Conservation (phyloP, 2,888 invertebrate species). For the Nyleta sp. region DNA sequence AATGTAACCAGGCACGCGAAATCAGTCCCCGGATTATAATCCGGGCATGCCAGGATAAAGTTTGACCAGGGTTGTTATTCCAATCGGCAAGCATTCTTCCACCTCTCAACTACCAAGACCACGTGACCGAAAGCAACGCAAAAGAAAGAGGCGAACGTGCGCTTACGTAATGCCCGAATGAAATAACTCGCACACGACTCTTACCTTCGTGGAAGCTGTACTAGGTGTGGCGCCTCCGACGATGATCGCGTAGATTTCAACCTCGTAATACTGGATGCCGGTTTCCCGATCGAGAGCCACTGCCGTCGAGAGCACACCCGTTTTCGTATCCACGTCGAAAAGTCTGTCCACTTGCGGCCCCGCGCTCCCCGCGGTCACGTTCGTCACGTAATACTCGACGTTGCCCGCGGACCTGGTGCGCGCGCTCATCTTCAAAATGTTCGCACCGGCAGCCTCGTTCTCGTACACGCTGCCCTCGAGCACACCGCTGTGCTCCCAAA, state of each 20-base stretch:
- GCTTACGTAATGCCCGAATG: background rate
- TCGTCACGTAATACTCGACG: conserved; percentile 96
- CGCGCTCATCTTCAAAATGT: conserved; percentile 91
- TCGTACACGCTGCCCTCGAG: conserved; percentile 93
- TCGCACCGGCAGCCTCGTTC: conserved; percentile 94
- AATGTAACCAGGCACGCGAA: too few relatives aligned
- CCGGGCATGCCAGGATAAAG: too few relatives aligned
- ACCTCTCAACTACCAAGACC: too few relatives aligned
- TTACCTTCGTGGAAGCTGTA: conserved; percentile 93
- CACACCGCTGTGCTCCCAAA: conserved; percentile 83
- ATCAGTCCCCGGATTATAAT: too few relatives aligned
- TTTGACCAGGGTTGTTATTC: too few relatives aligned
- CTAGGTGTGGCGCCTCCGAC: conserved; percentile 87
- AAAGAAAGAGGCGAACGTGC: too few relatives aligned
- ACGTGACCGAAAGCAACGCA: too few relatives aligned
- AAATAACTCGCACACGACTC: conserved; percentile 68
- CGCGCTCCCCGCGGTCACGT: conserved; percentile 87
- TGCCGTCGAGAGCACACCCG: conserved; percentile 94
- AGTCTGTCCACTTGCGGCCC: conserved; percentile 92
- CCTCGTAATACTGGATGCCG: conserved; percentile 91
- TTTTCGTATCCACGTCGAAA: conserved; percentile 94
- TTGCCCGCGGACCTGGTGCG: conserved; percentile 85
- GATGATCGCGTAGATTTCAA: conserved; percentile 93
- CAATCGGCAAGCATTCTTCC: too few relatives aligned
- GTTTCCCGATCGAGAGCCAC: conserved; percentile 92